Base-by-base conservation (phyloP, 2,888 invertebrate genomes). In the Frankliniella fusca region DNA sequence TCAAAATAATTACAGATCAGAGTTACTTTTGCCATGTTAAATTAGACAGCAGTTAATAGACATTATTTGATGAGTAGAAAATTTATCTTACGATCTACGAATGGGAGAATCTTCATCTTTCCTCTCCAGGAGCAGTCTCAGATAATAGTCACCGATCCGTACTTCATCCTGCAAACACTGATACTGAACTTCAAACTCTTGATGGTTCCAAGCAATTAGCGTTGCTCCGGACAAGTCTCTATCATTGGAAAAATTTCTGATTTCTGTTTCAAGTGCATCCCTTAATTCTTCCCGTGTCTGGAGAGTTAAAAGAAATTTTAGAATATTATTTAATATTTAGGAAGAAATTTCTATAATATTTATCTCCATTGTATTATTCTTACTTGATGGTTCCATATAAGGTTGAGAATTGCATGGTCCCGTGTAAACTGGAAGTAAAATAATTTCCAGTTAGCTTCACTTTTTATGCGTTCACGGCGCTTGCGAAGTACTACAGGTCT, bases 311-410 rank as follows among this genome's bases (percentile, higher is more conserved):
- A n/a, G 48, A 50, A 48, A 48, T 27, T 79, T 82, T 20, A 65
- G 49, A 80, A 49, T 80, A 28, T 70, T 76, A n/a, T 23, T 70
- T 50, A 50, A 54, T 54, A n/a, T 54, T 83, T 38, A 80, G 81
- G 23, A 28, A 38, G 48, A n/a, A 80, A 76, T 80, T 18, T 80
- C 20, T 81, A 48, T 81, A 54, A 82, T 81, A 50, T 27, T 20
- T 81, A 83, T 82, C 23, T 82, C 27, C 79, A 82, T 81, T 80
- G 54, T 5, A 49, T n/a, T n/a, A 18, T 82, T 38, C 8, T 38
- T 28, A 95, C 95, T 89, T 97, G 98, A 87, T 97, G 97, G 88
- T 99, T 99, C 99, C 99, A 99, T 86, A 99, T 97, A 76, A 99
- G 91, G 90, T 99, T 98, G 0, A 99, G 97, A 88, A 97, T 92